Conservation (phyloP, 2,888 invertebrate genomes). For the Parnassius apollo region DNA sequence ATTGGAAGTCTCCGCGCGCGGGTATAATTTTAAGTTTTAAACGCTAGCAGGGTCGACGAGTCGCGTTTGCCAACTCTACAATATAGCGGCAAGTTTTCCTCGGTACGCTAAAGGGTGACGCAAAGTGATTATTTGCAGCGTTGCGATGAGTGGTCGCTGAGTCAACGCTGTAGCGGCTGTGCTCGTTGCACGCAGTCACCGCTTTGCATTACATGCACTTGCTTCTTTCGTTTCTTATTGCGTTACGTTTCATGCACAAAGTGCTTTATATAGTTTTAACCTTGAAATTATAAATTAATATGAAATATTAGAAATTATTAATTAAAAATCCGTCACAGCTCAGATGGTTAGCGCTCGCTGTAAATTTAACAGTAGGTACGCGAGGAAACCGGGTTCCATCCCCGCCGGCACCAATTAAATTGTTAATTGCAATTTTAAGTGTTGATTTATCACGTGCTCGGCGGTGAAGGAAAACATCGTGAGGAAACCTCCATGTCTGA, state of each 20-base stretch:
- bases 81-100: conserved; percentile 67
- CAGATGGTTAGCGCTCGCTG: too few species aligned
- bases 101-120: conserved; percentile 75
- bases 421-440: too few species aligned
- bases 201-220: conserved; percentile 34
- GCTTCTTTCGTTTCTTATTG: conserved; percentile 37
- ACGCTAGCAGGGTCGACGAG: conserved; percentile 38
- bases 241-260: conserved; percentile 23
- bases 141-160: conserved; percentile 77
- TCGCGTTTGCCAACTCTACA: conserved; percentile 50
- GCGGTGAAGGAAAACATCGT: too few species aligned
- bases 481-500: too few species aligned
- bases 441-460: too few species aligned
- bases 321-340: too few species aligned
- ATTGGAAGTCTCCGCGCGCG: conserved; percentile 51
- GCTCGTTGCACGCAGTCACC: neutral
- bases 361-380: too few species aligned
- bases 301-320: too few species aligned
- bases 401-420: too few species aligned
- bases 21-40: conserved; percentile 51
- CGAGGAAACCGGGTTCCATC: too few species aligned
- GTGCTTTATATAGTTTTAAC: neutral
- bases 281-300: conserved; percentile 26
- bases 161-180: conserved; percentile 55
- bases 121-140: conserved; percentile 79